Percentiles rank a stretch among this genome's conserved stretches.
Evolutionary conservation across 2,113 vertebrate species (phyloP).

Genomic region (Phylloscopus trochiloides): DNA sequence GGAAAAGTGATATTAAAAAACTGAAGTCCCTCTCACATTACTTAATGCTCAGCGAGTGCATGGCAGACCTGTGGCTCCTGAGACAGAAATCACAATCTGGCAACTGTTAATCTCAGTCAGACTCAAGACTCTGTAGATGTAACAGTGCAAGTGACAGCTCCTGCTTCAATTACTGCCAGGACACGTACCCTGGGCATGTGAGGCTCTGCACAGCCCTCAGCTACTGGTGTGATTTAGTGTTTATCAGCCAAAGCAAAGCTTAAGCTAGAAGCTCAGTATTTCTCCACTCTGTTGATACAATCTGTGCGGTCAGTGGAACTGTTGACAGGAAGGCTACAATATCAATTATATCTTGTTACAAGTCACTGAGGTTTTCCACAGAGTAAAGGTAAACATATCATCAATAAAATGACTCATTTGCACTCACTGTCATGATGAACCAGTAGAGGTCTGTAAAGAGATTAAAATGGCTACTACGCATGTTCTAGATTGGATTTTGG

Average conservation of each 20-base stretch:
- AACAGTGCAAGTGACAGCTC: slow-evolving; percentile 11
- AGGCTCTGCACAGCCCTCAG: background rate
- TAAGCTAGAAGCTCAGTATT: background rate
- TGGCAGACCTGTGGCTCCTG: slow-evolving; percentile 1
- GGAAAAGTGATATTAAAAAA: slow-evolving; percentile 54
- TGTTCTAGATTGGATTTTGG: background rate
- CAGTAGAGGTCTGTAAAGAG: slow-evolving; percentile 7
- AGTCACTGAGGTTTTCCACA: background rate
- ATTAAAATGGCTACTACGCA: background rate
- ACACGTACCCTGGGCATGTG: fast-evolving
- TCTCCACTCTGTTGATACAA: background rate
- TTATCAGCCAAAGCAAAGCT: background rate
- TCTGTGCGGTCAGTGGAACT: background rate
- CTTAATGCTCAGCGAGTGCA: background rate
- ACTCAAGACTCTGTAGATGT: background rate
- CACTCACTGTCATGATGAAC: background rate
- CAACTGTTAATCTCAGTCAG: background rate
- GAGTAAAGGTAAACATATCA: background rate
- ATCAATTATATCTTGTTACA: background rate
- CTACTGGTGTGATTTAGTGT: background rate
- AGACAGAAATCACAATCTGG: background rate
- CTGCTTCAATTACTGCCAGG: background rate
- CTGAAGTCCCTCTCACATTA: background rate
- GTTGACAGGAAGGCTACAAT: background rate
- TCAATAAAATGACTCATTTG: background rate